These are phyloP conservation scores for Hipparchia sbordonii DNA, from an alignment of 2,888 invertebrate genomes.

Conservation along the genomic window DNA sequence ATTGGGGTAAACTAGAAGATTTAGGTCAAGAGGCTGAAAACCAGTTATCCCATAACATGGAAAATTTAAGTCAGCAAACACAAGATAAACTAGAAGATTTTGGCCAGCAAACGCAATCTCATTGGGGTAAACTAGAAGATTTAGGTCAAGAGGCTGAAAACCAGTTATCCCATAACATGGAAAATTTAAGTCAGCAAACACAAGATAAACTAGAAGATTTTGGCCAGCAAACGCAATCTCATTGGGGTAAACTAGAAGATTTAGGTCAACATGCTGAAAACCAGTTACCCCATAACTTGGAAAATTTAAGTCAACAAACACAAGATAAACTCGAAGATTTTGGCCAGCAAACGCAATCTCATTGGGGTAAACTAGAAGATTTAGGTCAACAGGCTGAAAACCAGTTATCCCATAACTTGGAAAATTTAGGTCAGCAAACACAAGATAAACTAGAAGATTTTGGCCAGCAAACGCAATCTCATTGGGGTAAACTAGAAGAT, in stretches of 20 bases:
- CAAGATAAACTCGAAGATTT: slow-evolving; percentile 49
- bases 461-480: slow-evolving; percentile 44
- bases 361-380: slow-evolving; percentile 49
- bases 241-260: slow-evolving; percentile 38
- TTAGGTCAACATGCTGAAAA: slow-evolving; percentile 46
- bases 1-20: slow-evolving; percentile 34
- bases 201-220: slow-evolving; percentile 33
- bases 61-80: slow-evolving; percentile 42
- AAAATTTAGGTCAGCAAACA: slow-evolving; percentile 49
- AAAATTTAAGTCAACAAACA: slow-evolving; percentile 47
- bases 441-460: slow-evolving; percentile 51
- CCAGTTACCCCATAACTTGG: slow-evolving; percentile 39
- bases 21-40: slow-evolving; percentile 44
- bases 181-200: slow-evolving; percentile 43
- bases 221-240: slow-evolving; percentile 43
- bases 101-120: slow-evolving; percentile 38
- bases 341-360: slow-evolving; percentile 49
- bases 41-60: slow-evolving; percentile 39
- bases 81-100: no score
- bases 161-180: slow-evolving; percentile 39
- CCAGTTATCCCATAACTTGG: slow-evolving; percentile 43
- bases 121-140: slow-evolving; percentile 40
- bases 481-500: slow-evolving; percentile 11
- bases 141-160: slow-evolving; percentile 46
- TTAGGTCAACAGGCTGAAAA: slow-evolving; percentile 50